phyloP scores from a whole-genome alignment of 1,140 invertebrate species.

The Ceratoteleas bidentatus region DNA sequence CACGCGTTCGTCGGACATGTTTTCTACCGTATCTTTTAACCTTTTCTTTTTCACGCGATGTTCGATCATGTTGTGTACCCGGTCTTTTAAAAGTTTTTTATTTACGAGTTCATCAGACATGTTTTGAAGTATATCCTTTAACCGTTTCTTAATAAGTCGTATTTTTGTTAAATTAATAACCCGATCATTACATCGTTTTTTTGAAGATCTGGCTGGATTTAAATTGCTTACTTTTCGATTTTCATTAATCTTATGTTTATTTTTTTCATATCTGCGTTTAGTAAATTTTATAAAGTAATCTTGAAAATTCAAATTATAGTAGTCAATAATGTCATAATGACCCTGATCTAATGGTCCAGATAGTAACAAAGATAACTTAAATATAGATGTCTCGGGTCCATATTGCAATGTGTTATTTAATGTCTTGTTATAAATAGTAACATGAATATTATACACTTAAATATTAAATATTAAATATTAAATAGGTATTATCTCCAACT shows the following conservation, averaged over 20 bases:
- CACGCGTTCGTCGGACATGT: too few species aligned
- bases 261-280: constrained; percentile 12
- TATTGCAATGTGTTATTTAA: constrained; percentile 6
- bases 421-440: constrained; percentile 7
- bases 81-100: too few species aligned
- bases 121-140: constrained; percentile 3
- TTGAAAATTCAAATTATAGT: constrained; percentile 1
- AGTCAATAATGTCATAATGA: constrained; percentile 26
- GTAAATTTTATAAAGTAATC: constrained; percentile 8
- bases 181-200: too few species aligned
- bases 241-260: constrained; percentile 16
- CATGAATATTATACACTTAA: too few species aligned
- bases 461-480: constrained; percentile 24
- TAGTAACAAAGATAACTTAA: constrained; percentile 14
- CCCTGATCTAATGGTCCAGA: constrained; percentile 11
- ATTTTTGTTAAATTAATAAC: too few species aligned
- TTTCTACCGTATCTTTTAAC: too few species aligned
- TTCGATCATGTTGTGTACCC: too few species aligned
- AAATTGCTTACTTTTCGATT: not conserved
- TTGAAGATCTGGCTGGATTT: too few species aligned
- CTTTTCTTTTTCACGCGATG: too few species aligned
- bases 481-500: too few species aligned
- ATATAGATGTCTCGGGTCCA: too few species aligned
- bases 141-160: constrained; percentile 2
- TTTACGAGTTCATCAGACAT: too few species aligned